Evolutionary conservation across 92 coral and sea anemone species (phyloP).

Genomic region (Palythoa grandiflora): DNA sequence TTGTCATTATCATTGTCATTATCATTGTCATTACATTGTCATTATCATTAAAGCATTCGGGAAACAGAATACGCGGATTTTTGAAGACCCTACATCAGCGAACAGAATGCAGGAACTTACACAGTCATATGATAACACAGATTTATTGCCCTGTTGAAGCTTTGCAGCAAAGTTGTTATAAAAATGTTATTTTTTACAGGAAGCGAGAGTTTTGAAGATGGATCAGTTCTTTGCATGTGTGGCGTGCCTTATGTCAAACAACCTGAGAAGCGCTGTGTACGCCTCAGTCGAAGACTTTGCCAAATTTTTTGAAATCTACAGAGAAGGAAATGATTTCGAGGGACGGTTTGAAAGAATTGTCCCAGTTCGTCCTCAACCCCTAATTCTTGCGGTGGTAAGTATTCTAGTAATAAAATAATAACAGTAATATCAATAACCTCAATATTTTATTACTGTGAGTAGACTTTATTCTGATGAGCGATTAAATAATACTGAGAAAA

Average conservation of each 20-base stretch:
- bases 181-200: conserved; percentile 54
- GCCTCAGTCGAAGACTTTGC: conserved; percentile 83
- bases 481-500: no score
- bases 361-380: conserved; percentile 87
- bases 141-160: no score
- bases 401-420: background rate
- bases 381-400: conserved; percentile 87
- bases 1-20: no score
- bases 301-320: conserved; percentile 80
- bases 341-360: conserved; percentile 79
- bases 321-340: conserved; percentile 84
- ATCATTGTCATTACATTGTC: no score
- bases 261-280: conserved; percentile 83
- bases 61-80: no score
- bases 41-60: no score
- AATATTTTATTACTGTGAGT: no score
- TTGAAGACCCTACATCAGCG: no score
- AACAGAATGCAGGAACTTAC: no score
- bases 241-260: conserved; percentile 92
- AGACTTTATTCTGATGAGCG: no score
- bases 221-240: conserved; percentile 89
- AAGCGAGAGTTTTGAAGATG: conserved; percentile 78
- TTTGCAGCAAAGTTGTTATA: background rate
- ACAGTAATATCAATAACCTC: background rate
- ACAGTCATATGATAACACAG: no score